These are phyloP conservation scores for Enteromius trimaculatus DNA, from an alignment of 2,797 vertebrate genomes.

Conservation along the genomic window DNA sequence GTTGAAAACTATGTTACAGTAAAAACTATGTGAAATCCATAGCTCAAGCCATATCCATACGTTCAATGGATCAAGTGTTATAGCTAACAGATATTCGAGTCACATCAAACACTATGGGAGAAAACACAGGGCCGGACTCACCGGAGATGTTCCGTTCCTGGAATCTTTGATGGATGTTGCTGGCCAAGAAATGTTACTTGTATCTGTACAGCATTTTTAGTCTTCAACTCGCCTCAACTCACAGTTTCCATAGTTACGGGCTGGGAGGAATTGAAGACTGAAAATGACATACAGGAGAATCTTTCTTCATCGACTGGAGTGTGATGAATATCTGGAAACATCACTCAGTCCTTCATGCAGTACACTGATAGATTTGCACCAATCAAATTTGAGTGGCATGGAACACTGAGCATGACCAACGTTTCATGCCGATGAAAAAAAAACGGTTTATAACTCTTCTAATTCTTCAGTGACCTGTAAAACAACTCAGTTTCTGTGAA, in stretches of 20 bases:
- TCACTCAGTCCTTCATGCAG: constrained; percentile 5
- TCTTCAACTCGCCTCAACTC: constrained; percentile 89
- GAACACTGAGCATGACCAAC: background rate
- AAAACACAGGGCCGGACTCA: constrained; percentile 21
- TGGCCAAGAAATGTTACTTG: constrained; percentile 70
- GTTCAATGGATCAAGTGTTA: background rate
- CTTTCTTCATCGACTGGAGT: constrained; percentile 32
- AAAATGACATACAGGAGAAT: constrained; percentile 82
- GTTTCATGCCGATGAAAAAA: background rate
- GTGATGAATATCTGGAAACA: constrained; percentile 32
- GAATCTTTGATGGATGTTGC: constrained; percentile 12
- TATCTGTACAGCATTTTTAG: constrained; percentile 84
- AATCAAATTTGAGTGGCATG: background rate
- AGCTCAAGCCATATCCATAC: background rate
- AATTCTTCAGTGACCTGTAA: background rate
- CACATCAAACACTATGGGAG: background rate
- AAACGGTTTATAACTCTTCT: background rate
- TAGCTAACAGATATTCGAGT: background rate
- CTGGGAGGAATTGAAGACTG: constrained; percentile 91
- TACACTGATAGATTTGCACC: background rate
- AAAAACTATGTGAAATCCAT: background rate
- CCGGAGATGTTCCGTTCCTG: constrained; percentile 17
- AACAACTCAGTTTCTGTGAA: background rate
- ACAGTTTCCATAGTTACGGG: constrained; percentile 77
- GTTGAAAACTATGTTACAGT: background rate